A percentile compares a stretch with the other conserved stretches of the same genome.
phyloP scores from a whole-genome alignment of 2,888 invertebrate genomes.

The Xanthostigma xanthostigma region DNA sequence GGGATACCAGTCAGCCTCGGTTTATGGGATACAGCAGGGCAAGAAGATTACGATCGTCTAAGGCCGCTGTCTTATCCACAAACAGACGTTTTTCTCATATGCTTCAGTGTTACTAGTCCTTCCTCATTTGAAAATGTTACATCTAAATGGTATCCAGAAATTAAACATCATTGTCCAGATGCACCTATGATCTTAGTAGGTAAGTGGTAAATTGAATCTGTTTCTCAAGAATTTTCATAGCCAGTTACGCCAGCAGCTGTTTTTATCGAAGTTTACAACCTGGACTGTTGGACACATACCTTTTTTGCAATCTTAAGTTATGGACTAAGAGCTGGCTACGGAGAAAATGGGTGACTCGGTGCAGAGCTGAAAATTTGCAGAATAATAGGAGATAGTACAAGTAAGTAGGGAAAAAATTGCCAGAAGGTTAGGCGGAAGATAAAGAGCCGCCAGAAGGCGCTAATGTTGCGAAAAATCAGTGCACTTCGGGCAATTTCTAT shows the following conservation, averaged over 20 bases:
- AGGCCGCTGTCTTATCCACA: slow-evolving; percentile 95
- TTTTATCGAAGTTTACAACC: background rate
- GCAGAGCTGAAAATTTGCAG: too few relatives aligned
- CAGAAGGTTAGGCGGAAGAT: too few relatives aligned
- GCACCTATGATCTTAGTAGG: slow-evolving; percentile 97
- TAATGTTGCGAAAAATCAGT: too few relatives aligned
- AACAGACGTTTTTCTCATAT: slow-evolving; percentile 98
- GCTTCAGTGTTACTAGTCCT: slow-evolving; percentile 98
- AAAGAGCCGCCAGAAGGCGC: too few relatives aligned
- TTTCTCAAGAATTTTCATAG: background rate
- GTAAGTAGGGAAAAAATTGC: too few relatives aligned
- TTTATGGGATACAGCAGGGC: slow-evolving; percentile 96
- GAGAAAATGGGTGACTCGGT: too few relatives aligned
- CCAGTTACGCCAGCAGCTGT: background rate
- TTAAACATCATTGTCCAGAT: slow-evolving; percentile 99
- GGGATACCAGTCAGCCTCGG: slow-evolving; percentile 93
- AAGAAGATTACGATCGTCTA: slow-evolving; percentile 93
- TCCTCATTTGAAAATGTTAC: slow-evolving; percentile 99
- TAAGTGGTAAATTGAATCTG: slow-evolving; percentile 29
- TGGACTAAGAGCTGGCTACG: too few relatives aligned
- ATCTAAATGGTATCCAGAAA: slow-evolving; percentile 99
- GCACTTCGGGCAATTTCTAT: too few relatives aligned
- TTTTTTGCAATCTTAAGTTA: too few relatives aligned
- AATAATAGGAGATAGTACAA: too few relatives aligned
- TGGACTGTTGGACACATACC: background rate